These are phyloP conservation scores for Antechinus stuartii DNA, from an alignment of 2,113 vertebrate species.

Conservation along the genomic window DNA sequence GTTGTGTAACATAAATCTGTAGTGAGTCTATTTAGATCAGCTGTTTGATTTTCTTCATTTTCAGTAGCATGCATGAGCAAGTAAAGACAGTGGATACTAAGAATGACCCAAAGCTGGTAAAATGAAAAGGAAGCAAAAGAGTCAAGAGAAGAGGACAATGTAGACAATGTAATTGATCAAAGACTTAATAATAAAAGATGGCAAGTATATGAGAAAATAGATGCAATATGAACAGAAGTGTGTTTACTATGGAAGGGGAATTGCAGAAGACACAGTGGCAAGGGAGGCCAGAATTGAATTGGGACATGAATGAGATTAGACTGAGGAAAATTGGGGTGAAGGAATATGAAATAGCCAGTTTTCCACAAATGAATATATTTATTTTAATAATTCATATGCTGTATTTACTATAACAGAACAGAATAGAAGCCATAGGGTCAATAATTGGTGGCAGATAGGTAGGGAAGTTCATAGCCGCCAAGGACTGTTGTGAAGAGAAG, in stretches of 20 bases:
- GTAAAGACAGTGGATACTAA: no score
- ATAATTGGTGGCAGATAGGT: background rate
- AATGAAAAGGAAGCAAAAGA: no score
- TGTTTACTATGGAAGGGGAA: background rate
- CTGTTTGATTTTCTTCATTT: no score
- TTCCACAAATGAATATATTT: no score
- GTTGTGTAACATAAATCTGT: no score
- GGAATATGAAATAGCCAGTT: background rate
- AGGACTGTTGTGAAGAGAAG: background rate
- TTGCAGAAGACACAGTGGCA: background rate
- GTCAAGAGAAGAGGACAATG: no score
- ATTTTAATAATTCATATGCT: background rate
- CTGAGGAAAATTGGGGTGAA: background rate
- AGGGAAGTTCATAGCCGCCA: background rate
- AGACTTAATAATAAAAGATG: no score
- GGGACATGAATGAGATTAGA: background rate
- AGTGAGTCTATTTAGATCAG: no score
- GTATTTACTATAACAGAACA: background rate
- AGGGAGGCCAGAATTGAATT: background rate
- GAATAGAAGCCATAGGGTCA: background rate
- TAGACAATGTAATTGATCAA: no score
- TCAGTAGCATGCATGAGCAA: no score
- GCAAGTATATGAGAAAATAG: background rate
- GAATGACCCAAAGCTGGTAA: no score
- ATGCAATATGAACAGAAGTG: background rate